phyloP scores from a whole-genome alignment of 1,140 invertebrate species.

The Scaptomyza graminum region DNA sequence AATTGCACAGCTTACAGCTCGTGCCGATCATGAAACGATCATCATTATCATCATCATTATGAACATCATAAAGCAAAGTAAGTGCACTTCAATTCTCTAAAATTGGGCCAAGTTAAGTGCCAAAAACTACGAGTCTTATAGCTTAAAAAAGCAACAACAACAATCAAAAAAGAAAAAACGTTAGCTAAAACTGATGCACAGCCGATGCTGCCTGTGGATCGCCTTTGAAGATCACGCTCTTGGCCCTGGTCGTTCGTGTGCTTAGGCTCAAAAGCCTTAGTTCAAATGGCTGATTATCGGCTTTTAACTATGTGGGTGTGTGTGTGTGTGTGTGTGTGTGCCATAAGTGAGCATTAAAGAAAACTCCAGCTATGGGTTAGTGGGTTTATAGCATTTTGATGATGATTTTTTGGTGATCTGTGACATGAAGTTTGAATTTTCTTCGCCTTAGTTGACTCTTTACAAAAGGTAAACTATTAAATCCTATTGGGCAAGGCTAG shows the following conservation, averaged over 20 bases:
- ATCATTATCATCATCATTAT: constrained; percentile 40
- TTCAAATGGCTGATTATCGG: constrained; percentile 31
- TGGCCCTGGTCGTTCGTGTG: constrained; percentile 55
- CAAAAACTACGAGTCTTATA: constrained; percentile 45
- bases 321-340: constrained; percentile 32
- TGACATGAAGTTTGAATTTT: neutral
- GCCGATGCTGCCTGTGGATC: constrained; percentile 33
- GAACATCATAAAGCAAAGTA: constrained; percentile 49
- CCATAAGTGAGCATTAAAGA: constrained; percentile 15
- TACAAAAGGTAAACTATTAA: neutral
- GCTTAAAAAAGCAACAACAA: constrained; percentile 27
- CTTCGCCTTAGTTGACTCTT: neutral
- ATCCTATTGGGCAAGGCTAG: no score
- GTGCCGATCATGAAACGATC: constrained; percentile 51
- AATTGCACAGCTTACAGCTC: constrained; percentile 35
- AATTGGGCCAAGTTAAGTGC: constrained; percentile 76
- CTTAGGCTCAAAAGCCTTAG: constrained; percentile 51
- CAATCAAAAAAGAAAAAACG: constrained; percentile 53
- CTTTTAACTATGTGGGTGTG: constrained; percentile 36
- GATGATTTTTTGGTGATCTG: constrained; percentile 1
- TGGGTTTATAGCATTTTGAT: neutral
- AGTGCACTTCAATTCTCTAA: constrained; percentile 63
- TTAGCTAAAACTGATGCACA: constrained; percentile 60
- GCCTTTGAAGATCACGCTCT: constrained; percentile 51
- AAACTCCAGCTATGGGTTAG: constrained; percentile 8